These are phyloP conservation scores for Hypomecis punctinalis DNA, from an alignment of 2,888 invertebrate species.

Conservation along the genomic window DNA sequence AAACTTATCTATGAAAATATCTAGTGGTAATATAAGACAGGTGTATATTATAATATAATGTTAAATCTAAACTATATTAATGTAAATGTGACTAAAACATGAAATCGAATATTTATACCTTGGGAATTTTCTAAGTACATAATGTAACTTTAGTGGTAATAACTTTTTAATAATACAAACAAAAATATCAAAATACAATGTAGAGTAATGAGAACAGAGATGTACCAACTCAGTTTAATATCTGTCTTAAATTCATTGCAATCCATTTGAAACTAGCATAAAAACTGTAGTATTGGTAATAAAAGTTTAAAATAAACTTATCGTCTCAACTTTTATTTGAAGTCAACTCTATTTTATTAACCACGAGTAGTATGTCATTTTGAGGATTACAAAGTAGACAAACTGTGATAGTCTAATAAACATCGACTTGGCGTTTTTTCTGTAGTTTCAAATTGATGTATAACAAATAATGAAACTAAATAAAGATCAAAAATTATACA, in stretches of 20 bases:
- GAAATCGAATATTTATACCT: conserved; percentile 60
- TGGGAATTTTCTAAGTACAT: conserved; percentile 49
- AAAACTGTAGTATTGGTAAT: conserved; percentile 79
- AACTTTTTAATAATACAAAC: conserved; percentile 49
- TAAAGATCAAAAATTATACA: too few species aligned
- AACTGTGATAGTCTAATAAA: too few species aligned
- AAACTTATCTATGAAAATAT: conserved; percentile 50
- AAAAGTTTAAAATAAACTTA: conserved; percentile 63
- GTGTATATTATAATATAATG: conserved; percentile 29
- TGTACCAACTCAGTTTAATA: conserved; percentile 64
- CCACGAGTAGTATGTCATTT: not conserved
- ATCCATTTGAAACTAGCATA: conserved; percentile 68
- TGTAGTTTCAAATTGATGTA: too few species aligned
- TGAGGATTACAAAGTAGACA: too few species aligned
- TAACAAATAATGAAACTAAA: too few species aligned
- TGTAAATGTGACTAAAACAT: conserved; percentile 34
- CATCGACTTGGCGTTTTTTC: too few species aligned
- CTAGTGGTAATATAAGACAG: conserved; percentile 32
- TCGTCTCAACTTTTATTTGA: conserved; percentile 16
- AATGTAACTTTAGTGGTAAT: conserved; percentile 47
- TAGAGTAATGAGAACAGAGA: conserved; percentile 60
- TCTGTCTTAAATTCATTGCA: conserved; percentile 65
- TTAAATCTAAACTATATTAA: conserved; percentile 31
- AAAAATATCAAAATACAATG: conserved; percentile 53
- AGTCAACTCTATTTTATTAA: not conserved